Base-by-base conservation (phyloP, 2,113 vertebrate species). In the Antennarius striatus region DNA sequence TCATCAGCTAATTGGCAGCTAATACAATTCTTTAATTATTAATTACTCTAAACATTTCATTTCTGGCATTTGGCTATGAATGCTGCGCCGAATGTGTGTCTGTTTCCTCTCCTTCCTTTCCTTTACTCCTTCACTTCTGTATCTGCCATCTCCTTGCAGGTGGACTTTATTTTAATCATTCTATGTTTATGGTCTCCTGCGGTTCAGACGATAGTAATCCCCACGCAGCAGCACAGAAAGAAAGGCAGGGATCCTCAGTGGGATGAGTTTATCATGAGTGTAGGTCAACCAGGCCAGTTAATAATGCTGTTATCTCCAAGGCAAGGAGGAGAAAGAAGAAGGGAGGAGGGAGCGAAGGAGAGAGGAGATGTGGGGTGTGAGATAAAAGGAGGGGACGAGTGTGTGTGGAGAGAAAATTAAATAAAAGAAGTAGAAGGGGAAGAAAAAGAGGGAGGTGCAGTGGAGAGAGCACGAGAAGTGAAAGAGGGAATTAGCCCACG, bases 281-380 rank as follows among this genome's bases (percentile, higher is more conserved):
- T 77, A 85, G 88, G 88, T 89, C 88, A 89, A 89, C 82, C 80
- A 81, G 82, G 82, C 85, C 86, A 90, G 88, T 89, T 91, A 90
- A 90, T 91, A 90, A 86, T 75, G 72, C 71, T 84, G 86, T 91
- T 91, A 90, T 90, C 88, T 88, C 59, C 52, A 67, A 80, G 81
- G 79, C 71, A 73, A 75, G 61, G 49, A 57, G 83, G 69, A 61
- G 64, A 40, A 55, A 36, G 60, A 13, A 52, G 69, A 14, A 22
- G 10, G 64, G 43, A 69, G 59, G 63, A 42, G 22, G 22, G 22
- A 22, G 22, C 22, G 22, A 22, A 22, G 22, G 22, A 22, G 22
- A 22, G 22, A 22, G 49, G 28, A 28, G 17, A 45, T 28, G 13
- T 46, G 39, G 43, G 55, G 42, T 30, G 17, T 16, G 39, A 56